phyloP scores from a whole-genome alignment of 1,140 invertebrate genomes.

The Ips typographus region DNA sequence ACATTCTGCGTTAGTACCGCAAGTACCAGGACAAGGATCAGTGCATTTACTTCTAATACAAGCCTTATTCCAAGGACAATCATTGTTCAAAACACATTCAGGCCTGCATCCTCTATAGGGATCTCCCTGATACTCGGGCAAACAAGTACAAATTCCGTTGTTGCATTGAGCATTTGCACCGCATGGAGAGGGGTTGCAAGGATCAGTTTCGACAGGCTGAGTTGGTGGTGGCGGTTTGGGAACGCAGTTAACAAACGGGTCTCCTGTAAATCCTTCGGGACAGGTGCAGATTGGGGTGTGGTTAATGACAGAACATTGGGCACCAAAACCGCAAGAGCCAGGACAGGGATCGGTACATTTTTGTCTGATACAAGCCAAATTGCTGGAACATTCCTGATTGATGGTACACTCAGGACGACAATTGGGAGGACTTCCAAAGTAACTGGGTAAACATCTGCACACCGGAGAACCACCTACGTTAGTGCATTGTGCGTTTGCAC shows the following conservation, averaged over 20 bases:
- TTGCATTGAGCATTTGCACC: constrained; percentile 63
- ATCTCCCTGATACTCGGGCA: constrained; percentile 69
- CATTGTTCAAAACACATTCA: constrained; percentile 70
- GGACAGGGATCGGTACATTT: constrained; percentile 67
- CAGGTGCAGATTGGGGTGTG: constrained; percentile 67
- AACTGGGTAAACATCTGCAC: constrained; percentile 62
- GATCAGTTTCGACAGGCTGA: constrained; percentile 51
- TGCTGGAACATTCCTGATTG: constrained; percentile 64
- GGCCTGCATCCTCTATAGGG: constrained; percentile 73
- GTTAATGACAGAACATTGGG: constrained; percentile 63
- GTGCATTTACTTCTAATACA: constrained; percentile 70
- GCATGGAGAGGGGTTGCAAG: constrained; percentile 66
- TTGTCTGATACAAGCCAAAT: constrained; percentile 63
- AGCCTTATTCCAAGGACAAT: constrained; percentile 65
- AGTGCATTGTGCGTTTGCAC: constrained; percentile 64
- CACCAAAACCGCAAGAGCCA: constrained; percentile 64
- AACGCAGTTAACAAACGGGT: constrained; percentile 63
- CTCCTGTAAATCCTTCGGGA: constrained; percentile 62
- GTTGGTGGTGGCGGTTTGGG: constrained; percentile 54
- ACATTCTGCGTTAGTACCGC: constrained; percentile 70
- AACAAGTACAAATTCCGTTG: constrained; percentile 68
- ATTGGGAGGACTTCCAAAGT: constrained; percentile 65
- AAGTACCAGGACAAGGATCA: constrained; percentile 72
- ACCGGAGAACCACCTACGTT: constrained; percentile 59
- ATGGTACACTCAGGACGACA: constrained; percentile 68